Conservation (phyloP, 2,888 invertebrate species). For the Endomychus coccineus region DNA sequence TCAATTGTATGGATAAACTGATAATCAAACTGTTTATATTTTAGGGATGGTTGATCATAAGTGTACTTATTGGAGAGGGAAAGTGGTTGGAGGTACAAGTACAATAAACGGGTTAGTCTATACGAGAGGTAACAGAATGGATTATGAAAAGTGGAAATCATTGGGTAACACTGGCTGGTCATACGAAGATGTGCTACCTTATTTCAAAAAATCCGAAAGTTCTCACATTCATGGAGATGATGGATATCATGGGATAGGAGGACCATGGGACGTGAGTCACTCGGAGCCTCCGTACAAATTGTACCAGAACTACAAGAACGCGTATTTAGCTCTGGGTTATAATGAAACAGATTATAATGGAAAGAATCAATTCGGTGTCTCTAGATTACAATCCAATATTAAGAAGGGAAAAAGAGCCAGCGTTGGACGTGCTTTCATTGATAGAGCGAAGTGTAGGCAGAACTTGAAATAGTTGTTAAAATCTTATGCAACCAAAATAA, state of each 20-base stretch:
- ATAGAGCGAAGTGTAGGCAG: constrained; percentile 60
- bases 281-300: not conserved
- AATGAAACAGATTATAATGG: constrained; percentile 72
- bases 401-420: constrained; percentile 69
- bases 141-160: constrained; percentile 76
- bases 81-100: constrained; percentile 76
- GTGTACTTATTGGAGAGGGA: constrained; percentile 76
- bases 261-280: constrained; percentile 5
- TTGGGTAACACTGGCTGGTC: constrained; percentile 77
- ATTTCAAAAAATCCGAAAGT: constrained; percentile 74
- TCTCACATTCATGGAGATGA: constrained; percentile 7
- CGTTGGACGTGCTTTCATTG: constrained; percentile 71
- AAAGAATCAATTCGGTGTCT: constrained; percentile 53
- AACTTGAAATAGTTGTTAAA: constrained; percentile 72
- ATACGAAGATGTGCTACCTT: constrained; percentile 72
- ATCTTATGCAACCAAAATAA: constrained; percentile 62
- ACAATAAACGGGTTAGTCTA: constrained; percentile 80
- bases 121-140: constrained; percentile 65
- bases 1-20: too few species aligned
- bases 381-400: constrained; percentile 59
- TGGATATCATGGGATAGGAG: constrained; percentile 7
- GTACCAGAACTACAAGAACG: constrained; percentile 58
- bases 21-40: too few species aligned
- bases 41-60: constrained; percentile 63
- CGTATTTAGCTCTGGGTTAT: constrained; percentile 68